Base-by-base conservation (phyloP, 2,113 vertebrate genomes). In the Microtus oregoni region DNA sequence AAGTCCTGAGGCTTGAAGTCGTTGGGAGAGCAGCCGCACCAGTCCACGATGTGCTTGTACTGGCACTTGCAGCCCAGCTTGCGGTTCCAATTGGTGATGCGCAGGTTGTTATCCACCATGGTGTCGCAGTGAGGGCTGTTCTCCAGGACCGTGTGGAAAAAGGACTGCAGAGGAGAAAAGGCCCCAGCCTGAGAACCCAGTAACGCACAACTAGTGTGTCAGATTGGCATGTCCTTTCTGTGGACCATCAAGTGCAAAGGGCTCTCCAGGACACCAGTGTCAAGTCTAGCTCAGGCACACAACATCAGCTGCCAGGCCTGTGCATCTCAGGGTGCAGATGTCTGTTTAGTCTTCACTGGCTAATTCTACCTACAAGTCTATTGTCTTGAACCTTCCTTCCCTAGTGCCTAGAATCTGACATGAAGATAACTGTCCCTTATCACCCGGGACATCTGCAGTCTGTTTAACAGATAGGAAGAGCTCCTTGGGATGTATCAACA, bases 1-100 rank as follows among this genome's bases (percentile, higher is more conserved):
- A 99, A 99, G 95, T 99, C 99, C 28, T 99, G 98, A 0, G 99
- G 99, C 97, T 99, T 99, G 98, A 99, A 99, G 98, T 99, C 99
- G 12, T 99, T 99, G 94, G 99, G 99, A 2, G 99, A 99, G 98
- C 99, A 99, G 98, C 99, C 99, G 0, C 99, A 99, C 99, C 99
- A 99, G 98, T 99, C 99, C 94, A 99, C 99, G 10, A 99, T 99
- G 98, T 99, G 99, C 97, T 99, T 99, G 98, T 99, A 99, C 98
- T 99, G 99, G 97, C 99, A 99, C 98, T 99, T 99, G 97, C 99
- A 99, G 98, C 99, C 99, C 98, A 99, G 98, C 98, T 99, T 99
- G 13, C 99, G 99, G 98, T 99, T 99, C 99, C 99, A 99, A 98
- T 99, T 99, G 96, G 99, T 99, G 97, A 99, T 99, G 0, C 99